Evolutionary conservation across 2,888 invertebrate species (phyloP), one percentile per base, ranked within the genome.

Genomic region (Amblyjoppa proteus): DNA sequence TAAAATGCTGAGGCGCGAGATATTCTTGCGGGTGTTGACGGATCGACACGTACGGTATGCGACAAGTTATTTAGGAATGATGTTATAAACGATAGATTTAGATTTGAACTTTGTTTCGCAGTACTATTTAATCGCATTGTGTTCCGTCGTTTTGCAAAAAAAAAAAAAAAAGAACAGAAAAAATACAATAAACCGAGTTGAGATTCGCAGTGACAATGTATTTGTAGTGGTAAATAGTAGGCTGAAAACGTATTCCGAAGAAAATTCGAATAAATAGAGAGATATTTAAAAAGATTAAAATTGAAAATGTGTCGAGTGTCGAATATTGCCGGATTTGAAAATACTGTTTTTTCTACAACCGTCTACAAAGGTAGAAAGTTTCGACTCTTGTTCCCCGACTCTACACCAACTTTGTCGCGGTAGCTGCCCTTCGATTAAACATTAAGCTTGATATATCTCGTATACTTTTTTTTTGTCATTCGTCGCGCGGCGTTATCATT

Each of bases 1-100:
- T 81, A 82, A 79, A 85, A 82, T 61, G 82, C 71, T 61, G 51
- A 58, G 51, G 34, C 74, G 75, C 69, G 41, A 25, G 71, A 51
- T 51, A 56, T 73, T 69, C 13, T 77, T 53, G 51, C 41, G 41
- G 68, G 20, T 13, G 38, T 4, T 76, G 58, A 70, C 56, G 80
- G 31, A 56, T 69, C 20, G 41, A 79, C 64, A 56, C 20, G 49
- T 64, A 28, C 53, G 70, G 79, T 66, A 66, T 56, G 76, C 71
- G 28, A 80, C 13, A 38, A 70, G 20, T 38, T 45, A 45, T 25
- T 56, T 34, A 6, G 34, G 45, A 75, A 66, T 69, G 64, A 76
- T 76, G 61, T 56, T 25, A 41, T 28, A 58, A 71, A 45, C 5
- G 16, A 31, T 66, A n/a, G 41, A 31, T 53, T 61, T 45, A 16